Evolutionary conservation across 2,113 vertebrate species (phyloP).

Genomic region (Gambusia holbrooki): DNA sequence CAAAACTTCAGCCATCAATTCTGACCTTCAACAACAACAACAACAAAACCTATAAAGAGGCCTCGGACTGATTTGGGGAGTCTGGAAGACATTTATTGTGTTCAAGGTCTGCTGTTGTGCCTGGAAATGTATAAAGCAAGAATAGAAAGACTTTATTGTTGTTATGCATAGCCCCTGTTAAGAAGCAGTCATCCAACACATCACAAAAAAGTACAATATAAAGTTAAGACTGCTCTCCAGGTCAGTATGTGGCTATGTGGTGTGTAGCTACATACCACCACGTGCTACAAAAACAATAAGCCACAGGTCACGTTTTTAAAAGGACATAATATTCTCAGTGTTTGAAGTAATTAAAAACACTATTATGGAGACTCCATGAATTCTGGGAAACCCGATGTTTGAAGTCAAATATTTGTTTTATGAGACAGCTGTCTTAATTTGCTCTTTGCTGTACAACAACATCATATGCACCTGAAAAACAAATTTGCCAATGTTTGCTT

Average conservation of each 20-base stretch:
- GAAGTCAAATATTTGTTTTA: constrained; percentile 25
- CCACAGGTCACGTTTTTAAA: background rate
- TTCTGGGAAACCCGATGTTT: background rate
- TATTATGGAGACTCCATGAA: background rate
- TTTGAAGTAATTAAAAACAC: background rate
- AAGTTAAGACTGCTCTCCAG: background rate
- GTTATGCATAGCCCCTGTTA: background rate
- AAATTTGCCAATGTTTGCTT: constrained; percentile 3
- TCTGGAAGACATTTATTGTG: background rate
- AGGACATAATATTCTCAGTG: background rate
- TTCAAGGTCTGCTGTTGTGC: background rate
- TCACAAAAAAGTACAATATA: background rate
- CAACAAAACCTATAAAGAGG: background rate
- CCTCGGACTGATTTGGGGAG: constrained; percentile 2
- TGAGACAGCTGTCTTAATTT: background rate
- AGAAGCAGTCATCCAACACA: too few species aligned
- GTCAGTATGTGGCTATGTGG: too few species aligned
- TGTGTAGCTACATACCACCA: background rate
- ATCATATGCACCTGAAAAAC: constrained; percentile 5
- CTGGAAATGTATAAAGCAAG: background rate
- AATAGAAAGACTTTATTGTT: background rate
- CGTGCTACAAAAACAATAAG: background rate
- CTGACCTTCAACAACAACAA: constrained; percentile 14
- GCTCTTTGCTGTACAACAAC: background rate
- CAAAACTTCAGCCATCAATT: constrained; percentile 37